Percentiles rank a stretch among this genome's conserved stretches.
phyloP scores from a whole-genome alignment of 2,797 vertebrate species.

The Rhinella marina region DNA sequence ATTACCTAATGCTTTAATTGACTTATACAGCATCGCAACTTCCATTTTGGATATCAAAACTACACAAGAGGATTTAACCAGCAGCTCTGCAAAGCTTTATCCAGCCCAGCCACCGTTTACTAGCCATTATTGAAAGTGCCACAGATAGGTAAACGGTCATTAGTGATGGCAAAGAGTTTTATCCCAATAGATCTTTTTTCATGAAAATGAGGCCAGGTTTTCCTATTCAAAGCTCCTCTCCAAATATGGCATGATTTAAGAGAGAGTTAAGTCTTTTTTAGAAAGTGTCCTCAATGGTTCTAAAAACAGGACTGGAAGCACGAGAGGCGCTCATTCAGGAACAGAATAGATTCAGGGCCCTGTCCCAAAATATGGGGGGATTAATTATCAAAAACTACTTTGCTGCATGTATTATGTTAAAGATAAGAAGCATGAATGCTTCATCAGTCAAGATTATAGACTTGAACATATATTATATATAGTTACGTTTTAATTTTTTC shows the following conservation, averaged over 20 bases:
- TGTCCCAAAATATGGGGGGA: conserved; percentile 13
- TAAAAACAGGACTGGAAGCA: background rate
- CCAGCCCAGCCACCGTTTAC: conserved; percentile 61
- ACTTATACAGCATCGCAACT: conserved; percentile 67
- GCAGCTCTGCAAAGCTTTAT: conserved; percentile 61
- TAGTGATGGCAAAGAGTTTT: conserved; percentile 60
- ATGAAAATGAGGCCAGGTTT: conserved; percentile 48
- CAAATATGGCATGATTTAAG: conserved; percentile 32
- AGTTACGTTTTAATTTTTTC: background rate
- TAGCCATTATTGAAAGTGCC: conserved; percentile 58
- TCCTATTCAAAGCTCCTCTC: conserved; percentile 44
- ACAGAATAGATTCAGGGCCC: conserved; percentile 8
- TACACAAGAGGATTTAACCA: conserved; percentile 67
- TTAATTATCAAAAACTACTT: background rate
- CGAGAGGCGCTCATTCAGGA: conserved; percentile 2
- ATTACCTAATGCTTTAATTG: conserved; percentile 73
- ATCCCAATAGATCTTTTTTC: conserved; percentile 55
- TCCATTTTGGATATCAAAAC: conserved; percentile 67
- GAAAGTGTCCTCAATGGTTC: conserved; percentile 39
- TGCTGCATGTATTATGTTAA: background rate
- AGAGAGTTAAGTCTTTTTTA: conserved; percentile 50
- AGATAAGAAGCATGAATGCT: background rate
- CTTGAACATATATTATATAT: background rate
- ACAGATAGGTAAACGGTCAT: conserved; percentile 34
- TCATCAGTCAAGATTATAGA: background rate